These are phyloP conservation scores for Ibidorhyncha struthersii DNA, from an alignment of 2,113 vertebrate species.

Conservation along the genomic window DNA sequence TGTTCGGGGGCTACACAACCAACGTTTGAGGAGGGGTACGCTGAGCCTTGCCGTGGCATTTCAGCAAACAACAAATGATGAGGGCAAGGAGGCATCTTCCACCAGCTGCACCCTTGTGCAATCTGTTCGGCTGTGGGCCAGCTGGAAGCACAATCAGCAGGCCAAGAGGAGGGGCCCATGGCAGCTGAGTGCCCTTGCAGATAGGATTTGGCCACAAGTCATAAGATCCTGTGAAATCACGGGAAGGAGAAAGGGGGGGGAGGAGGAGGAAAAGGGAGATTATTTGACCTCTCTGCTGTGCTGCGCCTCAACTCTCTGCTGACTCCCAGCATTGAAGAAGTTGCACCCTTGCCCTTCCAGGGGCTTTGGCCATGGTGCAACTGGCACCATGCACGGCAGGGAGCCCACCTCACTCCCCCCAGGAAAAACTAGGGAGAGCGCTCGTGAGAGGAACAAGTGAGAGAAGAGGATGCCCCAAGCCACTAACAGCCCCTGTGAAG, in stretches of 20 bases:
- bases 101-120: constrained; percentile 32
- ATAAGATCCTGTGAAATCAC: not conserved
- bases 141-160: not conserved
- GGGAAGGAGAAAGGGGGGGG: not conserved
- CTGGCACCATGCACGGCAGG: rapidly evolving
- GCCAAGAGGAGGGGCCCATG: not conserved
- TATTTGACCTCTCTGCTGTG: not conserved
- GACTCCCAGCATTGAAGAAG: not conserved
- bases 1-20: not conserved
- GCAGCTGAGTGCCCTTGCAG: not conserved
- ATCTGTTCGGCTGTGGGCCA: not conserved
- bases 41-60: not conserved
- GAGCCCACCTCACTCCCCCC: not conserved
- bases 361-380: not conserved
- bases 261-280: not conserved
- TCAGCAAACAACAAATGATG: not conserved
- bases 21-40: not conserved
- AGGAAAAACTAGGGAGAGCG: rapidly evolving
- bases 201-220: not conserved
- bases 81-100: not conserved
- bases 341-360: not conserved
- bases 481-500: not conserved
- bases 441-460: not conserved
- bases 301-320: not conserved
- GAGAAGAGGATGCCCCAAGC: not conserved